Evolutionary conservation across 92 coral and sea anemone species (phyloP).

Genomic region (Diadumene lineata): DNA sequence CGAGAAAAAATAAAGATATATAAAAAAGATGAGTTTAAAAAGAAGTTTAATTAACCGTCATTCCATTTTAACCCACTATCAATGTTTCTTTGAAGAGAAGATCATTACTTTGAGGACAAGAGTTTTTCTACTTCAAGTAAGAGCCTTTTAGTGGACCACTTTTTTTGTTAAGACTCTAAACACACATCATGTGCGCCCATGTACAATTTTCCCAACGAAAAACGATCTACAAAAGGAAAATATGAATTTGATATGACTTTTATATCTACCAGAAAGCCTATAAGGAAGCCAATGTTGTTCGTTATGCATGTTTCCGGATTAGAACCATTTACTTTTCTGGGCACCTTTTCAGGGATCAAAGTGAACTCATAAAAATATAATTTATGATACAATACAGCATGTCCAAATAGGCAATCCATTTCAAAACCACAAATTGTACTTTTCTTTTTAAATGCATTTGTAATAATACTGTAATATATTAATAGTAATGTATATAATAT

Average conservation of each 20-base stretch:
- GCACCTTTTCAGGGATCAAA: slow-evolving; percentile 36
- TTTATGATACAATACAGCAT: slow-evolving; percentile 4
- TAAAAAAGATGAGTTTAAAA: too few relatives aligned
- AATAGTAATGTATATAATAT: too few relatives aligned
- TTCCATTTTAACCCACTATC: too few relatives aligned
- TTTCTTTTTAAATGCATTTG: too few relatives aligned
- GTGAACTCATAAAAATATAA: slow-evolving; percentile 19
- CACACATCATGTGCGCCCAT: slow-evolving; percentile 3
- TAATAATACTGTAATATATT: too few relatives aligned
- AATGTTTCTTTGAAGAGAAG: not conserved
- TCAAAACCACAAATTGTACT: too few relatives aligned
- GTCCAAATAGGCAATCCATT: slow-evolving; percentile 4
- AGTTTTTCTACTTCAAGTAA: not conserved
- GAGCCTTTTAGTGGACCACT: slow-evolving; percentile 27
- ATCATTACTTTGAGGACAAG: not conserved
- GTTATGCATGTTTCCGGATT: slow-evolving; percentile 39
- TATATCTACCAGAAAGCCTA: slow-evolving; percentile 1
- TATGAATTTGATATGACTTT: slow-evolving; percentile 21
- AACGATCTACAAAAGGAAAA: slow-evolving; percentile 12
- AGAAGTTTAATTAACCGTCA: too few relatives aligned
- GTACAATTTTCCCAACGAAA: slow-evolving; percentile 24
- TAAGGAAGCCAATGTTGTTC: slow-evolving; percentile 25
- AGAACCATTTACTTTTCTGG: slow-evolving; percentile 25
- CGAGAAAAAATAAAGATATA: too few relatives aligned
- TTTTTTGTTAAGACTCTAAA: slow-evolving; percentile 19